Conservation (phyloP, 2,113 vertebrate species). For the Corynorhinus townsendii region DNA sequence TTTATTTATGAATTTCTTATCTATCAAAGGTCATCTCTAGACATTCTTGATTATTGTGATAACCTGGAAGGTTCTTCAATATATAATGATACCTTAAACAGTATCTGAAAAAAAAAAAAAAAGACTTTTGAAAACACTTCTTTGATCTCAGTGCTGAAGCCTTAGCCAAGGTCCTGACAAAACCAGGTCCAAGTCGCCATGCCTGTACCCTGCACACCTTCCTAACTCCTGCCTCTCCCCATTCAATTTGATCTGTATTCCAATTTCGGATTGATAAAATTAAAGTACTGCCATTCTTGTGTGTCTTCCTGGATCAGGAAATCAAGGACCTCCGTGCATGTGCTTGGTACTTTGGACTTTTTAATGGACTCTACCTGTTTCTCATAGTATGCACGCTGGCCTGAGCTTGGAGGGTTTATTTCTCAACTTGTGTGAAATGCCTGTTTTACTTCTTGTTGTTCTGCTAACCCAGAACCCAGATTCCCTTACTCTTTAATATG, state of each 20-base stretch:
- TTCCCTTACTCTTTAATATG: background rate
- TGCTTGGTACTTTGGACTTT: background rate
- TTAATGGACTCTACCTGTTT: background rate
- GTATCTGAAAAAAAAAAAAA: background rate
- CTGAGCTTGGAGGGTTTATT: background rate
- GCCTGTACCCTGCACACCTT: accelerated
- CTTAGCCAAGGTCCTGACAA: background rate
- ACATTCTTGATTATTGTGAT: background rate
- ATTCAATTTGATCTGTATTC: background rate
- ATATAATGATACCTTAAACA: background rate
- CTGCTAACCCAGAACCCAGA: background rate
- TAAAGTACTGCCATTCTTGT: background rate
- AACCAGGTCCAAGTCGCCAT: background rate
- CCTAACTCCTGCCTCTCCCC: background rate
- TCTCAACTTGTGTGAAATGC: background rate
- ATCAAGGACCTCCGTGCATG: background rate
- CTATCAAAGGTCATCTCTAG: background rate
- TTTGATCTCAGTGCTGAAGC: background rate
- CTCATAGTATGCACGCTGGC: background rate
- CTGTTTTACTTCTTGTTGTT: background rate
- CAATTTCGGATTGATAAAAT: background rate
- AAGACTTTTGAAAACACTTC: background rate
- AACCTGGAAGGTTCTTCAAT: background rate
- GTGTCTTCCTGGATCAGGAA: background rate
- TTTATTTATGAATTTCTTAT: background rate